Percentiles rank a stretch among this genome's conserved stretches.
Conservation (phyloP, 2,797 vertebrate species). For the Danio jaintianensis region DNA sequence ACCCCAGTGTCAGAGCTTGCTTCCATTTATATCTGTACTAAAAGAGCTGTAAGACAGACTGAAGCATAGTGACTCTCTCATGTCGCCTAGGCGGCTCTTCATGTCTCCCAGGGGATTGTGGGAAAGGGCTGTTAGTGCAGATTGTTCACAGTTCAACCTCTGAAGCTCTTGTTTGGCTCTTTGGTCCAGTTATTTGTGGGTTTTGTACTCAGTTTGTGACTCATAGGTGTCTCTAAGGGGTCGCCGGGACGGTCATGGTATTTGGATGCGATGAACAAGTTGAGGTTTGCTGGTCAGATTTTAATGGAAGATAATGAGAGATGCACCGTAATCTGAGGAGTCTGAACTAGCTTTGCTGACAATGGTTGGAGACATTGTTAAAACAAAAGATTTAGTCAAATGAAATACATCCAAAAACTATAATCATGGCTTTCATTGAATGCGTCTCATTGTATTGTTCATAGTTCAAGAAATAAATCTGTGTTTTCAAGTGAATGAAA, state of each 20-base stretch:
- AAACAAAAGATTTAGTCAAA: neutral
- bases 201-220: neutral
- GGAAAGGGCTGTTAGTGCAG: constrained; percentile 36
- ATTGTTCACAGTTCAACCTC: constrained; percentile 36
- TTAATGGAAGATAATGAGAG: neutral
- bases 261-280: neutral
- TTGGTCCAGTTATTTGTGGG: neutral
- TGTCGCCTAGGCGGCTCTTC: constrained; percentile 9
- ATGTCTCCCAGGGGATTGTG: constrained; percentile 28
- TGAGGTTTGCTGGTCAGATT: neutral
- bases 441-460: neutral
- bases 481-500: too few relatives aligned
- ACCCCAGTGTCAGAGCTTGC: constrained; percentile 14
- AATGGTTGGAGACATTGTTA: neutral
- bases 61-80: constrained; percentile 21
- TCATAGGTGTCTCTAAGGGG: neutral
- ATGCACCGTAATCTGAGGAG: neutral
- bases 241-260: neutral
- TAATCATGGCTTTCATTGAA: neutral
- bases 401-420: neutral
- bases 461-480: too few relatives aligned
- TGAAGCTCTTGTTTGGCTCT: constrained; percentile 7
- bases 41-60: neutral
- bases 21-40: constrained; percentile 19
- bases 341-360: neutral